Conservation (phyloP, 2,113 vertebrate genomes). For the Trichomycterus rosablanca region DNA sequence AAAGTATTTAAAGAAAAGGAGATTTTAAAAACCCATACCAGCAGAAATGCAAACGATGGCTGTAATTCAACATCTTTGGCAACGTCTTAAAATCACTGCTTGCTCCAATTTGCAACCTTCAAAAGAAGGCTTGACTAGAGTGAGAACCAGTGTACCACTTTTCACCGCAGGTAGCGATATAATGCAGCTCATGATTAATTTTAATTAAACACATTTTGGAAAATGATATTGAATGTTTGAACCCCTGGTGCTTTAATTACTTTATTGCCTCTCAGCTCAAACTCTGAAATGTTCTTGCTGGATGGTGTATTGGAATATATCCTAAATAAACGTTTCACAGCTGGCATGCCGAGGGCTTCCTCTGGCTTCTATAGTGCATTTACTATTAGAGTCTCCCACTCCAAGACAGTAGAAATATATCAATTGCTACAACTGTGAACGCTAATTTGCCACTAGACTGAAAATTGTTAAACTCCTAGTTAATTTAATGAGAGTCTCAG, state of each 20-base stretch:
- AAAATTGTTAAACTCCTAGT: conserved; percentile 54
- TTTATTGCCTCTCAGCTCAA: conserved; percentile 54
- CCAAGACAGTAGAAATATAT: conserved; percentile 50
- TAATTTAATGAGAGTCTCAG: conserved; percentile 50
- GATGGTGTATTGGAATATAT: conserved; percentile 53
- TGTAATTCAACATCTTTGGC: conserved; percentile 50
- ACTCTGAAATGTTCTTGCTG: conserved; percentile 50
- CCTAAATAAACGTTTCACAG: conserved; percentile 52
- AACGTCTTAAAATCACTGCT: conserved; percentile 48
- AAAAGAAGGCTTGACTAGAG: conserved; percentile 47
- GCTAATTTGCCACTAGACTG: conserved; percentile 55
- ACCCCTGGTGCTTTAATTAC: conserved; percentile 60
- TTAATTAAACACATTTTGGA: conserved; percentile 72
- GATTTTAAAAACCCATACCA: conserved; percentile 42
- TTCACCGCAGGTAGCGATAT: conserved; percentile 71
- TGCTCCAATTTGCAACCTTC: conserved; percentile 43
- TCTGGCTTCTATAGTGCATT: conserved; percentile 47
- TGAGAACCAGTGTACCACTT: conserved; percentile 59
- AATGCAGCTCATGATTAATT: conserved; percentile 71
- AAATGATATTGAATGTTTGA: conserved; percentile 67
- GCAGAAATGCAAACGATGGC: conserved; percentile 41
- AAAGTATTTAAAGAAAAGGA: conserved; percentile 20
- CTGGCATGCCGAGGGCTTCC: conserved; percentile 48
- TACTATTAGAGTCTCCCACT: conserved; percentile 49
- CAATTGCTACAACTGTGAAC: conserved; percentile 53